phyloP scores from a whole-genome alignment of 2,888 invertebrate species.

The Cistogaster globosa region DNA sequence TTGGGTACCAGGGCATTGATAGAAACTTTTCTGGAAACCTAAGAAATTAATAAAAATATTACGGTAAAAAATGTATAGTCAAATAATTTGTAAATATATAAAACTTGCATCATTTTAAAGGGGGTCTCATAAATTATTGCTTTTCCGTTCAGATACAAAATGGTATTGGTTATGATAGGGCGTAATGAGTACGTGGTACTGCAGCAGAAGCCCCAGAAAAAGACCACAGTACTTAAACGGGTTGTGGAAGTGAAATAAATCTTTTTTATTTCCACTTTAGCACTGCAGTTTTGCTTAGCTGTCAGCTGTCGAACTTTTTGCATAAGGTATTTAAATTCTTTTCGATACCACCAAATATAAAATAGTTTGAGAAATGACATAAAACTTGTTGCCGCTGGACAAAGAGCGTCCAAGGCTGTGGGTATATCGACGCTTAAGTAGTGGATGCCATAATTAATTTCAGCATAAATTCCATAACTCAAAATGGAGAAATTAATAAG shows the following conservation, averaged over 20 bases:
- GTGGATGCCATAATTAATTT: slow-evolving; percentile 76
- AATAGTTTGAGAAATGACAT: slow-evolving; percentile 76
- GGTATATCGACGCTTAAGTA: slow-evolving; percentile 75
- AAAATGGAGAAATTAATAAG: slow-evolving; percentile 76
- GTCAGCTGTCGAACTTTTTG: slow-evolving; percentile 72
- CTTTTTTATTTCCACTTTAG: slow-evolving; percentile 72
- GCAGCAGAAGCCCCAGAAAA: slow-evolving; percentile 74
- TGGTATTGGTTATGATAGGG: slow-evolving; percentile 72
- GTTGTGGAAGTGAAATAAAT: slow-evolving; percentile 75
- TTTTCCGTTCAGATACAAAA: slow-evolving; percentile 73
- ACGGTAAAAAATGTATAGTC: not conserved
- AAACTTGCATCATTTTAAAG: slow-evolving; percentile 78
- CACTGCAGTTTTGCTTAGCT: slow-evolving; percentile 69
- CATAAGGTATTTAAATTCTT: slow-evolving; percentile 75
- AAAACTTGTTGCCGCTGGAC: slow-evolving; percentile 78
- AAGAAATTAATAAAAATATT: not conserved
- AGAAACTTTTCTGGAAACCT: slow-evolving; percentile 76
- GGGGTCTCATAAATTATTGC: slow-evolving; percentile 77
- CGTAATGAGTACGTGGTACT: slow-evolving; percentile 75
- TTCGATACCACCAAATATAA: slow-evolving; percentile 76
- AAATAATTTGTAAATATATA: not conserved
- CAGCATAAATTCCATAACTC: slow-evolving; percentile 75
- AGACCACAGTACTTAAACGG: slow-evolving; percentile 72
- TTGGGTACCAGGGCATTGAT: slow-evolving; percentile 76
- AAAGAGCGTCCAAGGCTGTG: slow-evolving; percentile 78